phyloP scores from a whole-genome alignment of 2,888 invertebrate species.

The Hirudinaria manillensis region DNA sequence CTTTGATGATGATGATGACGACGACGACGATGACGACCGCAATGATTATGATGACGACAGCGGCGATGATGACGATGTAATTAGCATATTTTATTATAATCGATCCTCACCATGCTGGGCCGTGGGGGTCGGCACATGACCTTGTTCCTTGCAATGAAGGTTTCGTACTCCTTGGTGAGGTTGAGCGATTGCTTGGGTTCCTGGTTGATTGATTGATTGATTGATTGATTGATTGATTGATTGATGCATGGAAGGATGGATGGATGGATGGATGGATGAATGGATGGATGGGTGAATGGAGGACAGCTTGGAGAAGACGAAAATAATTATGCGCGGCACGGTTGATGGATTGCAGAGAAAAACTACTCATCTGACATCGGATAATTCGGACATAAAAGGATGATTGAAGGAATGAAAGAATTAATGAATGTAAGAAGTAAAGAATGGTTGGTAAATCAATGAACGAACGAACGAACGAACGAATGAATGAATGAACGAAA shows the following conservation, averaged over 20 bases:
- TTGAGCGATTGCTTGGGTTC: neutral
- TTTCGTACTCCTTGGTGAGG: neutral
- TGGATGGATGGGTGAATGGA: too few relatives aligned
- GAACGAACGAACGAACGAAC: neutral
- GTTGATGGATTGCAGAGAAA: too few relatives aligned
- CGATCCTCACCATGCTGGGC: too few relatives aligned
- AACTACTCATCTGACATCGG: too few relatives aligned
- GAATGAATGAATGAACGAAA: too few relatives aligned
- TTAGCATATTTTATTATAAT: neutral
- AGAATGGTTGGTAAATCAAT: neutral
- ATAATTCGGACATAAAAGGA: too few relatives aligned
- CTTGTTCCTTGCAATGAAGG: neutral
- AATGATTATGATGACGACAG: conserved; percentile 18
- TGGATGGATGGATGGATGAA: too few relatives aligned
- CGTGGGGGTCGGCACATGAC: neutral
- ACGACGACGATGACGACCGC: conserved; percentile 13
- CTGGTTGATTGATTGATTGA: neutral
- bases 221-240: too few relatives aligned
- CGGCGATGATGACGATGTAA: conserved; percentile 19
- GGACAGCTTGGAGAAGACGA: too few relatives aligned
- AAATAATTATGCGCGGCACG: too few relatives aligned
- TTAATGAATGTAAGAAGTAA: neutral
- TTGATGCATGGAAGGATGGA: too few relatives aligned
- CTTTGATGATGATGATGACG: conserved; percentile 24
- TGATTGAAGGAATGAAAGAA: neutral